Base-by-base conservation (phyloP, 2,797 vertebrate genomes). In the Taeniopygia guttata region DNA sequence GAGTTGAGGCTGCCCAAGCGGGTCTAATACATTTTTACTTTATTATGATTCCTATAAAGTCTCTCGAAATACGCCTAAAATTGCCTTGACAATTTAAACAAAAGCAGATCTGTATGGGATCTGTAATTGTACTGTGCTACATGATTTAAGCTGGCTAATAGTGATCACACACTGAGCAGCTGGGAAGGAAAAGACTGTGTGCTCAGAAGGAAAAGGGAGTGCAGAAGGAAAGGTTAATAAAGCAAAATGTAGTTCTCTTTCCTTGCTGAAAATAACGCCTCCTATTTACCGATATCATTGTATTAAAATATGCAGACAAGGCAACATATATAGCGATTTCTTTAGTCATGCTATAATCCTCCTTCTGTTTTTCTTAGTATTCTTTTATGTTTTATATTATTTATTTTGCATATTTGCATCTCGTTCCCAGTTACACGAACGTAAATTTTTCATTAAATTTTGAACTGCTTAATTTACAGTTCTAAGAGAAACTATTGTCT, bases 51-150 rank as follows among this genome's bases (percentile, higher is more conserved):
- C 29, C 63, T 66, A 85, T 42, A 91, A 95, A 93, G 60, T 68
- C 74, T 90, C 76, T 73, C 59, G 3, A 94, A 95, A 96, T 85
- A 89, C 19, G 59, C 63, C 55, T 66, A 80, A 81, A 95, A 96
- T 89, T 91, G 82, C 82, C 92, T 75, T 83, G 92, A 95, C 90
- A 95, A 90, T 89, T 95, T 93, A 94, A 94, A 94, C 84, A 88
- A 88, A 96, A 96, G 94, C 94, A 94, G 94, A 94, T 89, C 92
- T 78, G 79, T 81, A 92, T 8, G 30, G 69, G 62, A 89, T 85
- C 82, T 95, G 84, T 89, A 96, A 95, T 84, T 93, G 76, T 81
- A 85, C 73, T 49, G 48, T n/a, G 70, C 64, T 92, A 64, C 54
- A 83, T 43, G 60, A 89, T 89, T 95, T 94, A 91, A 92, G 54